Conservation (phyloP, 1,140 invertebrate species). For the Theocolax elegans region DNA sequence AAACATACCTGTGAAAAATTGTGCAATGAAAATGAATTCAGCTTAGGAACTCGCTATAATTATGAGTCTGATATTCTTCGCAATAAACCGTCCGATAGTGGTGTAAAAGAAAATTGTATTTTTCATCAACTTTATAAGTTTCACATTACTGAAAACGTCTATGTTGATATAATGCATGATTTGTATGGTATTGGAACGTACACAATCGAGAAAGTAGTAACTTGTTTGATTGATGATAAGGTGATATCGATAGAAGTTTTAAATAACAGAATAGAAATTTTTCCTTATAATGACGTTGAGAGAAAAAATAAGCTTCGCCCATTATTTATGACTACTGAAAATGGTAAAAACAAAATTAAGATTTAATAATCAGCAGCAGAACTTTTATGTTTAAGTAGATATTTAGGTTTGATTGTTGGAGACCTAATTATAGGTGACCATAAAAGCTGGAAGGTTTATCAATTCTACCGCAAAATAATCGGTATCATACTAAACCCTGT, state of each 20-base stretch:
- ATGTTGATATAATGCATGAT: constrained; percentile 24
- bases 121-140: constrained; percentile 16
- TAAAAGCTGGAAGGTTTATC: constrained; percentile 7
- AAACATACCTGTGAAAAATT: background rate
- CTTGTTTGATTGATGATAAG: background rate
- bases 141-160: constrained; percentile 28
- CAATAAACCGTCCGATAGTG: constrained; percentile 3
- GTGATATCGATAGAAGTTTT: background rate
- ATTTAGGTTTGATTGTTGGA: constrained; percentile 35
- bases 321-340: background rate
- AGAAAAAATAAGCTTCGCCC: no score
- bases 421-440: background rate
- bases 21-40: background rate
- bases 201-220: constrained; percentile 6
- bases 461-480: constrained; percentile 13
- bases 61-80: constrained; percentile 16
- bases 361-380: constrained; percentile 33
- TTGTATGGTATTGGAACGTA: constrained; percentile 7
- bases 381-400: constrained; percentile 27
- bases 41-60: background rate
- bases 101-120: constrained; percentile 24
- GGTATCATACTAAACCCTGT: constrained; percentile 29
- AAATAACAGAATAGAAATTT: background rate
- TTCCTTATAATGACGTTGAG: no score
- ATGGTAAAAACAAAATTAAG: constrained; percentile 13